Conservation (phyloP, 2,888 invertebrate species). For the Eupithecia tripunctaria region DNA sequence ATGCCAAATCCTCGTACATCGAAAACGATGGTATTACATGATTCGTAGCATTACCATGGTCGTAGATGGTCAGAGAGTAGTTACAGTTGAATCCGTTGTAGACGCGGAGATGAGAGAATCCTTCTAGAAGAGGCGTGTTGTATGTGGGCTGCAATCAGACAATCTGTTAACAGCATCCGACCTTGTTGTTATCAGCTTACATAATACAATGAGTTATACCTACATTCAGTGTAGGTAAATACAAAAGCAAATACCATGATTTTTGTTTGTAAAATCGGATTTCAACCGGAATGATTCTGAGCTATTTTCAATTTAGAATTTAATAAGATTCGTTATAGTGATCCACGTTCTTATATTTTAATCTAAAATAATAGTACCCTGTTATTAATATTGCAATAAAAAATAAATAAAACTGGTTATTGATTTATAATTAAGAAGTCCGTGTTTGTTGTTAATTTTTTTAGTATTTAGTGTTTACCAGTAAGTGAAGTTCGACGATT, state of each 20-base stretch:
- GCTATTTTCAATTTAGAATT: neutral
- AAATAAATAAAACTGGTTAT: neutral
- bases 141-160: slow-evolving; percentile 82
- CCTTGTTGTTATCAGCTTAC: slow-evolving; percentile 20
- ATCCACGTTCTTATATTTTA: neutral
- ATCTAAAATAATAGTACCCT: neutral
- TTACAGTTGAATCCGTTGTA: slow-evolving; percentile 88
- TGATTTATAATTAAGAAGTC: neutral
- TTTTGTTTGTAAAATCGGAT: neutral
- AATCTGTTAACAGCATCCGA: slow-evolving; percentile 19
- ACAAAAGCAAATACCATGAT: neutral
- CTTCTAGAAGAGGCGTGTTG: slow-evolving; percentile 82
- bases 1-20: slow-evolving; percentile 73
- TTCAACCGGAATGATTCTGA: neutral
- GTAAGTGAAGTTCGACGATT: slow-evolving; percentile 90
- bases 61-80: slow-evolving; percentile 65
- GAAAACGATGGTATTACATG: slow-evolving; percentile 63
- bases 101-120: slow-evolving; percentile 87
- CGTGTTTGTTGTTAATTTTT: neutral
- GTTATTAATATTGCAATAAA: neutral
- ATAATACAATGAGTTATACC: neutral
- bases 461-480: slow-evolving; percentile 71
- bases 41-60: slow-evolving; percentile 48
- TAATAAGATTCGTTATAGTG: neutral
- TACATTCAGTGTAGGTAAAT: neutral